phyloP scores from a whole-genome alignment of 2,888 invertebrate species.

The Drosophila paracracens region DNA sequence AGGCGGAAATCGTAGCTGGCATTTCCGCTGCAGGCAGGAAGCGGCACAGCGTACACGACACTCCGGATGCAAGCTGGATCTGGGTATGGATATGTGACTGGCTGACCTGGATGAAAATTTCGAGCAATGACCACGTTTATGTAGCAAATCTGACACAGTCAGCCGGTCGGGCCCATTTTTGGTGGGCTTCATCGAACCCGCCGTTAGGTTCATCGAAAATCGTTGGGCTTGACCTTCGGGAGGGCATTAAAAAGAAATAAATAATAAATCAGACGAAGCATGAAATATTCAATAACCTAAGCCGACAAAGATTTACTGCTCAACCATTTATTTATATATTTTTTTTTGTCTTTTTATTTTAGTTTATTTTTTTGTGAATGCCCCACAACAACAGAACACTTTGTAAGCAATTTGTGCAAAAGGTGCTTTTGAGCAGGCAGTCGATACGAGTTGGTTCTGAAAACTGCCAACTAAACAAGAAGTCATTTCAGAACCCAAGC shows the following conservation, averaged over 20 bases:
- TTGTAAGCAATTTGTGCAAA: slow-evolving; percentile 78
- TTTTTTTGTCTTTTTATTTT: slow-evolving; percentile 38
- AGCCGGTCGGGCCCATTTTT: neutral
- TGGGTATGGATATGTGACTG: slow-evolving; percentile 9
- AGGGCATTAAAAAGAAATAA: slow-evolving; percentile 78
- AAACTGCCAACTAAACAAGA: slow-evolving; percentile 79
- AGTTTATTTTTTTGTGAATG: slow-evolving; percentile 18
- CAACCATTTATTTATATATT: slow-evolving; percentile 73
- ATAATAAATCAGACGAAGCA: slow-evolving; percentile 79
- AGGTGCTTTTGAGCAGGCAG: slow-evolving; percentile 56
- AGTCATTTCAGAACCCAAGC: slow-evolving; percentile 58
- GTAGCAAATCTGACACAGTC: slow-evolving; percentile 36
- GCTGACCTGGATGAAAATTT: slow-evolving; percentile 17
- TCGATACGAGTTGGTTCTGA: slow-evolving; percentile 54
- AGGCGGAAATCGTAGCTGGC: slow-evolving; percentile 65
- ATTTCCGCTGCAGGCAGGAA: slow-evolving; percentile 65
- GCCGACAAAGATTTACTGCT: slow-evolving; percentile 81
- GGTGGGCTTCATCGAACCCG: slow-evolving; percentile 41
- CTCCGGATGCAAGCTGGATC: slow-evolving; percentile 37
- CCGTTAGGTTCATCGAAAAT: slow-evolving; percentile 62
- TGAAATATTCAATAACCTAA: slow-evolving; percentile 81
- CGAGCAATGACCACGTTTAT: slow-evolving; percentile 39
- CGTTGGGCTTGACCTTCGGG: slow-evolving; percentile 71
- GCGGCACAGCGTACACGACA: slow-evolving; percentile 33
- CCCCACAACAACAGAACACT: slow-evolving; percentile 62